These are phyloP conservation scores for Tigriopus californicus DNA, from an alignment of 2,888 invertebrate genomes.

Conservation along the genomic window DNA sequence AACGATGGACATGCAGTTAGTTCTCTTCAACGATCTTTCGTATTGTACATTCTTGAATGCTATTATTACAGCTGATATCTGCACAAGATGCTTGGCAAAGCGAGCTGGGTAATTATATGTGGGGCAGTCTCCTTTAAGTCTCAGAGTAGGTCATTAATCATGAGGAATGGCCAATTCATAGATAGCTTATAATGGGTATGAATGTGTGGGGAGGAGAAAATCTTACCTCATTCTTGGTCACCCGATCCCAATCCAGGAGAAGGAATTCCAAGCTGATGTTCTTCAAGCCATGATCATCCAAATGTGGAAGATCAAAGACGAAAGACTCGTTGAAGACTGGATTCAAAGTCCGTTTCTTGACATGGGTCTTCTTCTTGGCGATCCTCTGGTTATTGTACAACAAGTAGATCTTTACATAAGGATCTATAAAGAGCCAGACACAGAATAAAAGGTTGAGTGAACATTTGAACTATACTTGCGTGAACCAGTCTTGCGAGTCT, in stretches of 20 bases:
- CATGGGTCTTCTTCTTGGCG: constrained; percentile 97
- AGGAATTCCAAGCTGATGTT: constrained; percentile 69
- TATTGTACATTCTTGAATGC: too few species aligned
- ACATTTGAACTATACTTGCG: too few species aligned
- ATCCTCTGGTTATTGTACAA: constrained; percentile 92
- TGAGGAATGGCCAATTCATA: background rate
- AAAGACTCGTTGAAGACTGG: constrained; percentile 99
- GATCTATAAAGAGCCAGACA: constrained; percentile 40
- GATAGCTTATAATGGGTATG: background rate
- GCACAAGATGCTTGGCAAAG: background rate
- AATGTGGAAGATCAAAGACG: constrained; percentile 76
- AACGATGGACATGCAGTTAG: too few species aligned
- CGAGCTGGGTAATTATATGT: background rate
- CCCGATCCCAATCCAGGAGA: constrained; percentile 88
- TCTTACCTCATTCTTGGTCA: constrained; percentile 86
- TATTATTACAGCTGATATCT: background rate
- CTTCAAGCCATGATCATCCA: constrained; percentile 52
- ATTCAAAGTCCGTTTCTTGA: constrained; percentile 89
- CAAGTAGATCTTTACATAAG: constrained; percentile 91
- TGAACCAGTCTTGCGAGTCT: background rate
- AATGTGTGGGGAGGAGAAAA: background rate
- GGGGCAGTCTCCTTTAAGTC: background rate
- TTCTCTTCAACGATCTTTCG: too few species aligned
- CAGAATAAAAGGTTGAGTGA: background rate
- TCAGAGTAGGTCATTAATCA: background rate